These are phyloP conservation scores for Pocillopora grandis DNA, from an alignment of 92 coral and sea anemone genomes.

Conservation along the genomic window DNA sequence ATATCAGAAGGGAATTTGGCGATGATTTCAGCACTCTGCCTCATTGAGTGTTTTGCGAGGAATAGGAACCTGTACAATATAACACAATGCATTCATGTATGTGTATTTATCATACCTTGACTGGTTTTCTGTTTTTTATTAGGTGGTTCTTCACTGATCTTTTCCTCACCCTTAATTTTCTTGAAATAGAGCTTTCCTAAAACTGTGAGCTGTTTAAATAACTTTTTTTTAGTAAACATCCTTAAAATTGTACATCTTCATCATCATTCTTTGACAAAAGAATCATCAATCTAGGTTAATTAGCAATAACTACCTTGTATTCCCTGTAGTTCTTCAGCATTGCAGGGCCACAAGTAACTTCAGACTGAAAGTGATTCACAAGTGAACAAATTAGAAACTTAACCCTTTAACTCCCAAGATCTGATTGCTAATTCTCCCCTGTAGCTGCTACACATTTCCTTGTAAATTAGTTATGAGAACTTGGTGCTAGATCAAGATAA, in stretches of 20 bases:
- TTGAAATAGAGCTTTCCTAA: conserved; percentile 64
- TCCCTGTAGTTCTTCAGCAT: conserved; percentile 86
- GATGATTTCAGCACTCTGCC: too few species aligned
- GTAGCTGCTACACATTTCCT: too few species aligned
- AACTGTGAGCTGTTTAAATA: conserved; percentile 51
- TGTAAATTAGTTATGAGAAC: too few species aligned
- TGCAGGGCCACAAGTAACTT: conserved; percentile 91
- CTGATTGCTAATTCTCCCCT: too few species aligned
- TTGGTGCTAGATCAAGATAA: too few species aligned
- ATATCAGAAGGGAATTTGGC: too few species aligned
- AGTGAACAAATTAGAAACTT: neutral
- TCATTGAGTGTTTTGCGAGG: too few species aligned
- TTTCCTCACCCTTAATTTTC: conserved; percentile 41
- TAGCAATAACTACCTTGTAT: conserved; percentile 64
- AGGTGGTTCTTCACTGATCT: conserved; percentile 49
- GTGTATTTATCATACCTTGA: conserved; percentile 44
- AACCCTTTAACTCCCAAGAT: too few species aligned
- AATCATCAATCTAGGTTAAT: neutral
- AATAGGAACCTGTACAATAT: too few species aligned
- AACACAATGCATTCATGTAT: too few species aligned
- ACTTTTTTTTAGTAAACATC: neutral
- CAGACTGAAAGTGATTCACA: conserved; percentile 49
- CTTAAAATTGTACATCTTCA: neutral
- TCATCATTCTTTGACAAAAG: neutral
- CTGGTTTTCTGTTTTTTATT: conserved; percentile 58